Evolutionary conservation across 2,113 vertebrate genomes (phyloP).

Genomic region (Peucedramus taeniatus): DNA sequence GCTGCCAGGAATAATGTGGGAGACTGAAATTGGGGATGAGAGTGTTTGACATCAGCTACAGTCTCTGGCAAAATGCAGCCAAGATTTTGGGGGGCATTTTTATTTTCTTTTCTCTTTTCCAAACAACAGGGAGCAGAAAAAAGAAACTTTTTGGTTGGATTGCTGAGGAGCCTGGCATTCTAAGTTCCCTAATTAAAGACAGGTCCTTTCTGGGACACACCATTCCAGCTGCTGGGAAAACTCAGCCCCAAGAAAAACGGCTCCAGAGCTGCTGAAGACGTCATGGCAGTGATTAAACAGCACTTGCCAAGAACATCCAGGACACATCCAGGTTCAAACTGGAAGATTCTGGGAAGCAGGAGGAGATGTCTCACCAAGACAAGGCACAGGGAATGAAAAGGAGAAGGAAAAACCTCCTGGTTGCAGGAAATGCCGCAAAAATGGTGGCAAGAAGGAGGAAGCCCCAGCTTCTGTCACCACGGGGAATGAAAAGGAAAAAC

Average conservation of each 20-base stretch:
- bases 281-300: background rate
- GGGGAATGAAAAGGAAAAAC: background rate
- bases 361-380: background rate
- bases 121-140: background rate
- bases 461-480: background rate
- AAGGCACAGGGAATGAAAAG: background rate
- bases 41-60: background rate
- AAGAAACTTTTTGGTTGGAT: background rate
- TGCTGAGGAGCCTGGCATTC: background rate
- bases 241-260: background rate
- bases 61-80: background rate
- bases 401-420: background rate
- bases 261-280: background rate
- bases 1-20: constrained; percentile 18
- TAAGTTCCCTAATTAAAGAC: background rate
- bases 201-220: constrained; percentile 21
- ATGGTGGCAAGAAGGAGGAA: background rate
- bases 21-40: background rate
- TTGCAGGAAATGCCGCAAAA: background rate
- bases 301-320: background rate
- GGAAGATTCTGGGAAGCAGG: background rate
- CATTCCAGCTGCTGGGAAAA: constrained; percentile 14
- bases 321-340: background rate
- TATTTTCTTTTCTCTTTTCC: background rate
- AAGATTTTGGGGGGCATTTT: background rate